Evolutionary conservation across 2,888 invertebrate genomes (phyloP).

Genomic region (Sabatieria punctata): DNA sequence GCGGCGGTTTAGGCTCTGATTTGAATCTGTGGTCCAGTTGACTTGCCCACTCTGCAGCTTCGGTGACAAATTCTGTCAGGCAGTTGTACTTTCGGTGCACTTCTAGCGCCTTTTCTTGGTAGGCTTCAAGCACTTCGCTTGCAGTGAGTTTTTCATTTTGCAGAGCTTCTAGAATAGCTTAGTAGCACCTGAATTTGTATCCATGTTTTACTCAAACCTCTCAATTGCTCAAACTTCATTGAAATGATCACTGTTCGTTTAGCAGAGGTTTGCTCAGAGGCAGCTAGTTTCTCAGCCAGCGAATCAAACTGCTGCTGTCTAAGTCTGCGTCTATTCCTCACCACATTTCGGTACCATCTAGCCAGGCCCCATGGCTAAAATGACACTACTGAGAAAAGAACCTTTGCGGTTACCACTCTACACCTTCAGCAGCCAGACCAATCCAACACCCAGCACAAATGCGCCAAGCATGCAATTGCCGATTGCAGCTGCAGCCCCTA

Average conservation of each 20-base stretch:
- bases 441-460: not conserved
- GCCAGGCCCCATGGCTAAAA: not conserved
- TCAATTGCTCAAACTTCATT: not conserved
- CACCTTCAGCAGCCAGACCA: not conserved
- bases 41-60: slow-evolving; percentile 13
- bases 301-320: not conserved
- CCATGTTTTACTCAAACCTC: not conserved
- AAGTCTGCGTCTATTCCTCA: not conserved
- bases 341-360: not conserved
- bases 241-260: not conserved
- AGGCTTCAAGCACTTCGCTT: slow-evolving; percentile 6
- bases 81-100: slow-evolving; percentile 15
- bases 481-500: not conserved
- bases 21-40: slow-evolving; percentile 6
- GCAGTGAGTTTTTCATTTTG: slow-evolving; percentile 5
- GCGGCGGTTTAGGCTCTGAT: slow-evolving; percentile 18
- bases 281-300: not conserved
- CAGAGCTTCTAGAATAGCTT: not conserved
- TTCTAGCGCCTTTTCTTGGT: slow-evolving; percentile 15
- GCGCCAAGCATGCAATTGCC: not conserved
- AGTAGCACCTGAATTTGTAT: not conserved
- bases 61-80: slow-evolving; percentile 23
- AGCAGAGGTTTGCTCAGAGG: not conserved
- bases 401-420: not conserved
- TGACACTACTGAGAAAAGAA: not conserved